phyloP scores from a whole-genome alignment of 2,888 invertebrate species.

The Stramonita haemastoma region DNA sequence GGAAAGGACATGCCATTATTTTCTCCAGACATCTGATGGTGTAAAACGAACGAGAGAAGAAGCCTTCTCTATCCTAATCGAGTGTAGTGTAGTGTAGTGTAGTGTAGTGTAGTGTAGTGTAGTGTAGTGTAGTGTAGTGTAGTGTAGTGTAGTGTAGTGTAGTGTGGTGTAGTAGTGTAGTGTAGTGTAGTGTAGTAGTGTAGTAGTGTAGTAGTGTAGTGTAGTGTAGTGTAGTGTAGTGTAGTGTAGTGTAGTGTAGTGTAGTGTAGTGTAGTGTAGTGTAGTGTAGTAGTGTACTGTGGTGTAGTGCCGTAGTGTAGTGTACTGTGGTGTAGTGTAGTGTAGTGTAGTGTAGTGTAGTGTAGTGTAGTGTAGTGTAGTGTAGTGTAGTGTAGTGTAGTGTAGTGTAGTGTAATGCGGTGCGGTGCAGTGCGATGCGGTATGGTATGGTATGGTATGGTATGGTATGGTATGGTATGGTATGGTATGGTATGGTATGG shows the following conservation, averaged over 20 bases:
- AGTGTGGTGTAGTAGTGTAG: neutral
- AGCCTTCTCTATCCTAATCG: neutral
- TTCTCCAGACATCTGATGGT: too few relatives aligned
- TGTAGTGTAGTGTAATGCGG: too few relatives aligned
- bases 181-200: neutral
- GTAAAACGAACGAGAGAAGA: too few relatives aligned
- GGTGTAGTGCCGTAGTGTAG: neutral
- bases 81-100: conserved; percentile 3
- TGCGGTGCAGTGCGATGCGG: too few relatives aligned
- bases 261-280: neutral
- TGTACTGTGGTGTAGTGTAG: neutral
- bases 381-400: too few relatives aligned
- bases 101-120: conserved; percentile 23
- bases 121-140: conserved; percentile 21
- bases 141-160: neutral
- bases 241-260: neutral
- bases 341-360: neutral
- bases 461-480: too few relatives aligned
- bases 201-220: conserved; percentile 15
- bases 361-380: too few relatives aligned
- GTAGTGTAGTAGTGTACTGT: neutral
- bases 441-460: too few relatives aligned
- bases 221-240: neutral
- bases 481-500: too few relatives aligned
- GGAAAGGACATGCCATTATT: too few relatives aligned